Evolutionary conservation across 1,140 invertebrate species (phyloP), one percentile per base, ranked within the genome.

Genomic region (Zaprionus inermis): DNA sequence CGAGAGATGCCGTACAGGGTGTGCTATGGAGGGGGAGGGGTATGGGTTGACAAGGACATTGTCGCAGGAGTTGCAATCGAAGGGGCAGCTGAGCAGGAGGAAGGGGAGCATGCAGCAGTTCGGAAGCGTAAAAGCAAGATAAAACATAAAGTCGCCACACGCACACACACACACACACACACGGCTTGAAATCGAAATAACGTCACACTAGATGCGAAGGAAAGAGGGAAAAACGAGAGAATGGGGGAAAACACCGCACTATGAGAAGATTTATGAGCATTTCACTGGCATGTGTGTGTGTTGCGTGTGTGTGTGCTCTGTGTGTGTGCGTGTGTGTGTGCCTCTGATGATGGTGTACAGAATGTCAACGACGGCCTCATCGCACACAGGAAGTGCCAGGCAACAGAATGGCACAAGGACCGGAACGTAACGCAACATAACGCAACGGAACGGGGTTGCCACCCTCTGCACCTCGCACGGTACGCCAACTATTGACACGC

Each of bases 61-160:
- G 18, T 9, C 36, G 55, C 20, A 22, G 77, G 32, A 57, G 76
- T 18, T 65, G 67, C 38, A 44, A 44, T 44, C 38, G n/a, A 44
- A 44, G 38, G 38, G 38, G 38, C 6, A 44, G 76, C 56, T 28
- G 24, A 5, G 32, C 32, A 18, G 36, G 12, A 20, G 51, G 63
- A 16, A 14, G 36, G 36, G 12, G 28, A 74, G 55, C n/a, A n/a
- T 36, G 74, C 51, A 71, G 63, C 61, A 66, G 75, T 67, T 78
- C 80, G 80, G 80, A 83, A 83, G 80, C 80, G 80, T 83, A 81
- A 83, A 83, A 79, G 80, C 80, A 81, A 79, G 80, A 83, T 83
- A 85, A 86, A 86, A 76, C 73, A 76, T 72, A 76, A 76, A 76
- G 69, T 76, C 68, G 51, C 66, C 72, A 75, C 44, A 71, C 59